phyloP scores from a whole-genome alignment of 2,113 vertebrate species.

The Physeter macrocephalus region DNA sequence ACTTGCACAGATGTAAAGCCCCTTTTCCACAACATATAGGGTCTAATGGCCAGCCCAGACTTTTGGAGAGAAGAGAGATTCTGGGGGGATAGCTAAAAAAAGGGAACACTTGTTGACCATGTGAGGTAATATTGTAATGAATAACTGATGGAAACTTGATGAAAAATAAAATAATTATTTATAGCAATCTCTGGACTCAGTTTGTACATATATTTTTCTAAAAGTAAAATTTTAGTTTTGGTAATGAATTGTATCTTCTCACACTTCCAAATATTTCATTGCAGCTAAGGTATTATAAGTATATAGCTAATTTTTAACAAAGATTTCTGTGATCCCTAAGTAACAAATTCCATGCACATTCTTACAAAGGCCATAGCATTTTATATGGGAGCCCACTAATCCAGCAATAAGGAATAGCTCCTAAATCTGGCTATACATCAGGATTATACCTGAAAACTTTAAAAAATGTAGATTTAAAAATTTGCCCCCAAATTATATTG shows the following conservation, averaged over 20 bases:
- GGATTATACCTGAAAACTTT: neutral
- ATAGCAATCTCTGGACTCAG: neutral
- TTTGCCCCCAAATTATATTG: neutral
- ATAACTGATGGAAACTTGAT: fast-evolving
- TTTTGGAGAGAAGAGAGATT: neutral
- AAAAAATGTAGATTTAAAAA: neutral
- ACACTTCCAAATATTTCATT: neutral
- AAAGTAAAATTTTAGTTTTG: neutral
- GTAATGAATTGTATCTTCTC: neutral
- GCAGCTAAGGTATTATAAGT: neutral
- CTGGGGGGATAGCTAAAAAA: neutral
- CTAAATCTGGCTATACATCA: neutral
- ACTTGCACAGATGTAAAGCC: neutral
- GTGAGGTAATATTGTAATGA: neutral
- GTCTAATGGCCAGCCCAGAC: neutral
- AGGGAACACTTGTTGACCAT: fast-evolving
- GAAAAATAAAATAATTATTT: neutral
- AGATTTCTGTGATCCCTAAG: neutral
- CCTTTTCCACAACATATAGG: fast-evolving
- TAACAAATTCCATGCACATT: neutral
- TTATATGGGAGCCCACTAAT: neutral
- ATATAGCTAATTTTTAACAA: neutral
- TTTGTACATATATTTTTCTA: neutral
- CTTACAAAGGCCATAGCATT: neutral
- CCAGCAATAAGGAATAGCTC: neutral